Conservation (phyloP, 2,888 invertebrate species). For the Mesochorus sp. region DNA sequence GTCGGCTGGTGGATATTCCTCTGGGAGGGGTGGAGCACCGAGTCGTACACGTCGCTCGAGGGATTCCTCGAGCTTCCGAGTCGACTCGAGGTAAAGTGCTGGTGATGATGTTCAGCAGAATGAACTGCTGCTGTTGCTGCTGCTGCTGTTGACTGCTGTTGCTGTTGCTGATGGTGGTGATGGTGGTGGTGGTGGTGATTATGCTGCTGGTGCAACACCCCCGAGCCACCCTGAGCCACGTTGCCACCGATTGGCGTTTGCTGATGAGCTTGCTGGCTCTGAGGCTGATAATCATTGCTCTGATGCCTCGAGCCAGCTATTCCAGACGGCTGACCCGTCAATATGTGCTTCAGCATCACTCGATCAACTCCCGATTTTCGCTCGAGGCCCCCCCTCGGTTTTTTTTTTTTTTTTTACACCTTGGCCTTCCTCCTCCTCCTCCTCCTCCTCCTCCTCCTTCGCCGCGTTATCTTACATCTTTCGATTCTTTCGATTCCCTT, state of each 20-base stretch:
- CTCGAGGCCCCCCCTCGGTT: not conserved
- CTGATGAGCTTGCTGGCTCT: constrained; percentile 51
- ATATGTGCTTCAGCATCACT: constrained; percentile 89
- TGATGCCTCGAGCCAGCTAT: constrained; percentile 83
- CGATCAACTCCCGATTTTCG: constrained; percentile 52
- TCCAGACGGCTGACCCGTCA: constrained; percentile 84
- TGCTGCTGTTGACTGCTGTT: constrained; percentile 64
- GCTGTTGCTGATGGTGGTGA: constrained; percentile 63
- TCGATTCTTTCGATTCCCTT: not conserved
- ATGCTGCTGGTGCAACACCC: constrained; percentile 56
- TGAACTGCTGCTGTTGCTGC: constrained; percentile 58
- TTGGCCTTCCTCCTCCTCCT: not conserved
- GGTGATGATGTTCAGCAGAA: constrained; percentile 62
- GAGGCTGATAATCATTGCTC: constrained; percentile 76
- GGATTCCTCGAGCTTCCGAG: constrained; percentile 22
- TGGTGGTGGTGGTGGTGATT: constrained; percentile 64
- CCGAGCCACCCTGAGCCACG: constrained; percentile 58
- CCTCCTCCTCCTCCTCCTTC: not conserved
- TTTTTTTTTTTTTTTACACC: not conserved
- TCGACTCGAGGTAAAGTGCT: constrained; percentile 57
- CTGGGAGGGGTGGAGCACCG: constrained; percentile 69
- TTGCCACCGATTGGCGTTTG: constrained; percentile 26
- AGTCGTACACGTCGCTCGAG: constrained; percentile 78
- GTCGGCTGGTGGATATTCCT: constrained; percentile 70
- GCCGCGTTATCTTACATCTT: not conserved